Evolutionary conservation across 1,140 invertebrate species (phyloP).

Genomic region (Ostrea denselamellosa): DNA sequence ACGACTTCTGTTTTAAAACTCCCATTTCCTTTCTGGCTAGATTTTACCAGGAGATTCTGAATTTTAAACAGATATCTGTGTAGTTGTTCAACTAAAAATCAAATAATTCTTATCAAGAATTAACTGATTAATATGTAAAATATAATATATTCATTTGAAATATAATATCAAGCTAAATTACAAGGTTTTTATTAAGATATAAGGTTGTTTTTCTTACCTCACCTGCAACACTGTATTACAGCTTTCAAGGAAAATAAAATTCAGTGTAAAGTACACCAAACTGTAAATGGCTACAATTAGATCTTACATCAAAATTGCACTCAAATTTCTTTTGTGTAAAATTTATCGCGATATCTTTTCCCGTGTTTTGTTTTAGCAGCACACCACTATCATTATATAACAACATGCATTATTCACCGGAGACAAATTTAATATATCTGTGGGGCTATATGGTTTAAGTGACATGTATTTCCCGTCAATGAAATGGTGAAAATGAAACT

Average conservation of each 20-base stretch:
- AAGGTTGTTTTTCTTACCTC: too few species aligned
- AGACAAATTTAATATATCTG: not conserved
- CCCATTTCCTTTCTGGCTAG: not conserved
- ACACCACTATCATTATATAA: not conserved
- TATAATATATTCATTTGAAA: too few species aligned
- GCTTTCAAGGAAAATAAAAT: not conserved
- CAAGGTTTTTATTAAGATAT: too few species aligned
- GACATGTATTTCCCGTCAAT: not conserved
- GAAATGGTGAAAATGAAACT: constrained; percentile 25
- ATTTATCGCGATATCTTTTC: not conserved
- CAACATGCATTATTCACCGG: constrained; percentile 17
- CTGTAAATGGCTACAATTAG: not conserved
- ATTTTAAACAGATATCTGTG: not conserved
- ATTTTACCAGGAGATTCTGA: not conserved
- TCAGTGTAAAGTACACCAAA: not conserved
- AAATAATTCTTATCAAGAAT: not conserved
- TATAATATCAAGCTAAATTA: too few species aligned
- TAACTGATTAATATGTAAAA: too few species aligned
- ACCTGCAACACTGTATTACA: not conserved
- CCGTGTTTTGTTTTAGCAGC: constrained; percentile 21
- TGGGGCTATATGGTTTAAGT: not conserved
- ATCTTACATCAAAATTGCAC: not conserved
- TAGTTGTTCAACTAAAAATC: not conserved
- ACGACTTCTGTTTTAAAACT: constrained; percentile 7
- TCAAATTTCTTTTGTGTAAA: not conserved